These are phyloP conservation scores for Sycophila sp. DNA, from an alignment of 1,140 invertebrate genomes.

Conservation along the genomic window DNA sequence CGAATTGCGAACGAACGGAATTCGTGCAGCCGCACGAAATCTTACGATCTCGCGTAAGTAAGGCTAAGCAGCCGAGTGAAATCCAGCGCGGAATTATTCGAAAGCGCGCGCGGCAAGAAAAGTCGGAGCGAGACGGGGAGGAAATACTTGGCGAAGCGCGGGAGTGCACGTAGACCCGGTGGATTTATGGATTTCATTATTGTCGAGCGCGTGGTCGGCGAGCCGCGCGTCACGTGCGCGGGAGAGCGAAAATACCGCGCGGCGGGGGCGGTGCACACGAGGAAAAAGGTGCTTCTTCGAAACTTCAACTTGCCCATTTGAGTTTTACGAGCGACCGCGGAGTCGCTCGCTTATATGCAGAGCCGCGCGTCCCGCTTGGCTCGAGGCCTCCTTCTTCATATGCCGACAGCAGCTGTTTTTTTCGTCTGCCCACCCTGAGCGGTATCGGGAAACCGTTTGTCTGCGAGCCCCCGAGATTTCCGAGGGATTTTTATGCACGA, in stretches of 20 bases:
- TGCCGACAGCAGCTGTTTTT: background rate
- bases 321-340: constrained; percentile 24
- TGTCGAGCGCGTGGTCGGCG: constrained; percentile 38
- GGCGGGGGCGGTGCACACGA: background rate
- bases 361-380: background rate
- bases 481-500: background rate
- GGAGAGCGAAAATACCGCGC: background rate
- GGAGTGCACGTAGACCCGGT: background rate
- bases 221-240: constrained; percentile 12
- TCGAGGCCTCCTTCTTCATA: background rate
- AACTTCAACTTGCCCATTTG: constrained; percentile 21
- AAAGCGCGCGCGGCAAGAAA: too few relatives aligned
- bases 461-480: background rate
- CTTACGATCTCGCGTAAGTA: too few relatives aligned
- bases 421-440: too few relatives aligned
- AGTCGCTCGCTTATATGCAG: background rate
- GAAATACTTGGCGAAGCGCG: too few relatives aligned
- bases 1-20: too few relatives aligned
- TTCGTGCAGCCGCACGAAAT: too few relatives aligned
- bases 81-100: too few relatives aligned
- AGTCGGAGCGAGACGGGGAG: too few relatives aligned
- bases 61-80: too few relatives aligned
- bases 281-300: background rate
- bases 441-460: background rate
- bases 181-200: constrained; percentile 55